Conservation (phyloP, 2,888 invertebrate genomes). For the Leuctra nigra region DNA sequence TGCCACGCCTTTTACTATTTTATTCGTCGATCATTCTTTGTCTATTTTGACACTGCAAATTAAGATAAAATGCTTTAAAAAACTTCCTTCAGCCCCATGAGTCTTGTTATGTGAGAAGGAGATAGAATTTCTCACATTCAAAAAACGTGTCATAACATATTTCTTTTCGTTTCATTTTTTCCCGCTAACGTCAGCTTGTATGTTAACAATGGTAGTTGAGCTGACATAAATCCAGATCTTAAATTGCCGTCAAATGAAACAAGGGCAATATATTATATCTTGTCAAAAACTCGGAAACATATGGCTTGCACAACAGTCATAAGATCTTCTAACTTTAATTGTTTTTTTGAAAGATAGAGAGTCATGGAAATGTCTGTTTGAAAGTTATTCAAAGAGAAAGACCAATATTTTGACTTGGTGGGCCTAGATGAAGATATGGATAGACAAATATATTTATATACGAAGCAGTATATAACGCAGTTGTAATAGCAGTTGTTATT, state of each 20-base stretch:
- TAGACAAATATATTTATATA: no score
- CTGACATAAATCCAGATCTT: slow-evolving; percentile 6
- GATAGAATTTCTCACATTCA: slow-evolving; percentile 11
- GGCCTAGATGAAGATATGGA: no score
- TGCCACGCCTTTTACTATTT: no score
- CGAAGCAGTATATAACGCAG: no score
- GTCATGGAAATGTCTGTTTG: no score
- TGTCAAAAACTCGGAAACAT: slow-evolving; percentile 3
- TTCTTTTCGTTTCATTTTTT: slow-evolving; percentile 7
- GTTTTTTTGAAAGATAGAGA: no score
- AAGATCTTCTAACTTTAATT: no score
- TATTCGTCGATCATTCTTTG: slow-evolving; percentile 10
- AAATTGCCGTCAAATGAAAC: slow-evolving; percentile 11
- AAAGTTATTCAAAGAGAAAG: no score
- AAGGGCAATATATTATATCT: not conserved
- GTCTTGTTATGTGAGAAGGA: slow-evolving; percentile 11
- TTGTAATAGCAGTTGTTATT: no score
- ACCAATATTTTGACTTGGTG: no score
- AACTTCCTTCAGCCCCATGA: slow-evolving; percentile 7
- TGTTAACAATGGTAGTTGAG: slow-evolving; percentile 9
- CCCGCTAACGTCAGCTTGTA: slow-evolving; percentile 13
- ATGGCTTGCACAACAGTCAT: no score
- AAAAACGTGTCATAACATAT: slow-evolving; percentile 15
- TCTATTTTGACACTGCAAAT: slow-evolving; percentile 11
- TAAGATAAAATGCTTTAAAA: slow-evolving; percentile 12